Evolutionary conservation across 1,140 invertebrate species (phyloP), one percentile per base, ranked within the genome.

Genomic region (Aporrectodea caliginosa): DNA sequence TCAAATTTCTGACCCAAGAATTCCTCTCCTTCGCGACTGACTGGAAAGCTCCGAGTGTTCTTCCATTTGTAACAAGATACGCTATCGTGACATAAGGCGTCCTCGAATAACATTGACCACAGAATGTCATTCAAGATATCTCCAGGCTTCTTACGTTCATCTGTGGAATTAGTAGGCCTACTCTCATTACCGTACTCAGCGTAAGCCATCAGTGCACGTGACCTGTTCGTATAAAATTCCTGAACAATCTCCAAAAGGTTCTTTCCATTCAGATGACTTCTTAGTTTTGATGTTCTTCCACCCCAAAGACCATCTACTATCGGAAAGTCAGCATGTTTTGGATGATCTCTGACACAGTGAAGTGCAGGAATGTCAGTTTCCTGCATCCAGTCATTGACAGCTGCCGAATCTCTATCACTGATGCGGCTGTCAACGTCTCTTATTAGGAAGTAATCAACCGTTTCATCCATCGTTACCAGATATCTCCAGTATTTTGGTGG

Each of bases 301-400:
- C 69, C 78, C 69, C 78, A 79, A 2, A 79, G 35, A 35, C 78
- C 78, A 1, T 31, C 32, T 0, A 70, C 35, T 16, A 79, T 22
- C 1, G 70, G 29, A 16, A 43, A 0, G 70, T 70, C 35, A 2
- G 1, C 35, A 29, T 84, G 83, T 35, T 75, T 80, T 0, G 77
- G 83, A 79, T 85, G 82, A 74, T 87, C 86, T 33, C 85, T 69
- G 81, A 87, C 84, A n/a, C 83, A 73, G 80, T 86, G 85, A 27
- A 85, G 82, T 1, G 83, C 75, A 16, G 80, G 80, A 1, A 80
- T 79, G 16, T 0, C 1, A n/a, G 22, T 1, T 2, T 35, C 32
- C 34, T 68, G 14, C 22, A 75, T 2, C 83, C 84, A 87, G 70
- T 86, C 82, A 1, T 77, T 6, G 0, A 88, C 84, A 29, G 85